These are phyloP conservation scores for Colletes collaris DNA, from an alignment of 2,888 invertebrate species.

Conservation along the genomic window DNA sequence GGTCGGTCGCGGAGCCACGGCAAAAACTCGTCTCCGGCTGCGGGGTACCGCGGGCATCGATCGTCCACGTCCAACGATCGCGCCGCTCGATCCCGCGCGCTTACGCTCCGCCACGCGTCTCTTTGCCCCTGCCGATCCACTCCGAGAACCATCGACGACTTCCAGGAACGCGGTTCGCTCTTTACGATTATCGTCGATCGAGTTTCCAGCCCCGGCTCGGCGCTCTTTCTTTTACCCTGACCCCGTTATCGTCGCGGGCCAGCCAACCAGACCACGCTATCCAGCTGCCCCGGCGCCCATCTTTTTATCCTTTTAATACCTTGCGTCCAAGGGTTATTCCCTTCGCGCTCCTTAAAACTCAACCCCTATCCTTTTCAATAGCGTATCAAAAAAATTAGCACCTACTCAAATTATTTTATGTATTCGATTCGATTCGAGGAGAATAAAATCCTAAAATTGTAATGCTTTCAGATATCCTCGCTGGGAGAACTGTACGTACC, in stretches of 20 bases:
- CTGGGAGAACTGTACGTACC: too few species aligned
- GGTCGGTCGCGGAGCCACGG: conserved; percentile 44
- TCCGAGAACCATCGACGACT: conserved; percentile 44
- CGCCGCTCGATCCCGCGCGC: conserved; percentile 25
- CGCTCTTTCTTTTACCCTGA: conserved; percentile 1
- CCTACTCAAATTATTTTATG: too few species aligned
- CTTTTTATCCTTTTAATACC: too few species aligned
- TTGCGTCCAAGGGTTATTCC: too few species aligned
- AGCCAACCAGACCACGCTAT: too few species aligned
- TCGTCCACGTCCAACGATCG: conserved; percentile 64
- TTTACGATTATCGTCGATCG: conserved; percentile 49
- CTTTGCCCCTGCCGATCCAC: conserved; percentile 41
- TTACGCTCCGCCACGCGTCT: conserved; percentile 52
- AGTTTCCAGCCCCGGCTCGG: conserved; percentile 9
- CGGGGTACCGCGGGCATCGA: conserved; percentile 64
- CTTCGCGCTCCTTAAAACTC: too few species aligned
- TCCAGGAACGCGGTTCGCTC: conserved; percentile 44
- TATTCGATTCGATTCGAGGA: too few species aligned
- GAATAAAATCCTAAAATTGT: too few species aligned
- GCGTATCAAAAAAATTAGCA: too few species aligned
- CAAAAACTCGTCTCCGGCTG: conserved; percentile 81
- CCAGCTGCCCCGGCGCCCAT: too few species aligned
- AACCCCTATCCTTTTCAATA: too few species aligned
- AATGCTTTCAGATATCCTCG: too few species aligned
- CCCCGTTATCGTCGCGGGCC: conserved; percentile 20